Evolutionary conservation across 2,113 vertebrate genomes (phyloP), one percentile per base, ranked within the genome.

Genomic region (Microcebus lehilahytsara): DNA sequence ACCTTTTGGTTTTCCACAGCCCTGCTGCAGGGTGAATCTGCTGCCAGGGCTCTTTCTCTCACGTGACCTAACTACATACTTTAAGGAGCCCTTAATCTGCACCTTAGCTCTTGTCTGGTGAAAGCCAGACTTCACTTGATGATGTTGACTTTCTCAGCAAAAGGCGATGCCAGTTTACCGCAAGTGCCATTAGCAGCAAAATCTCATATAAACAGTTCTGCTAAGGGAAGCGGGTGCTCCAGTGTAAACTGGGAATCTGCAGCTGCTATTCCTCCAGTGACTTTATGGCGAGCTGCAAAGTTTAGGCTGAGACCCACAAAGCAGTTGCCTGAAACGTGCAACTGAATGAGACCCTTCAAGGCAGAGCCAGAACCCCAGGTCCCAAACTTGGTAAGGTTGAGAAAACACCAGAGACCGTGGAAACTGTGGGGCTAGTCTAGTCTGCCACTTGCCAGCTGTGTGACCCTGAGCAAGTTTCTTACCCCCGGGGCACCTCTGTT

Each of bases 51-150:
- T 98, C 97, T 98, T 97, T 98, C 96, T 98, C 96, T 97, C 92
- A 85, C 20, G 90, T 91, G 96, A 94, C 98, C 97, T 98, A 98
- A 96, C 98, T 98, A 97, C 97, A 7, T 98, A 98, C 98, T 98
- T 98, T 98, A 99, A 98, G 99, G 98, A 98, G 98, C 97, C 98
- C 98, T 98, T 98, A 98, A 98, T 99, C 98, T 98, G 97, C 96
- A 96, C 95, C 99, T 98, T n/a, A n/a, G n/a, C n/a, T n/a, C n/a
- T 98, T 98, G 98, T 98, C 98, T 98, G 98, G 97, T 98, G 92
- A 5, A 98, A 98, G 97, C 98, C 97, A 98, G 98, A 97, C 96
- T 98, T 97, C 98, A 98, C 98, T 98, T 98, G 98, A 98, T 98
- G 98, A 99, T 98, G 98, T 98, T 98, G 99, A 98, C 97, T 98